Base-by-base conservation (phyloP, 2,888 invertebrate genomes). In the Chalcosyrphus nemorum region DNA sequence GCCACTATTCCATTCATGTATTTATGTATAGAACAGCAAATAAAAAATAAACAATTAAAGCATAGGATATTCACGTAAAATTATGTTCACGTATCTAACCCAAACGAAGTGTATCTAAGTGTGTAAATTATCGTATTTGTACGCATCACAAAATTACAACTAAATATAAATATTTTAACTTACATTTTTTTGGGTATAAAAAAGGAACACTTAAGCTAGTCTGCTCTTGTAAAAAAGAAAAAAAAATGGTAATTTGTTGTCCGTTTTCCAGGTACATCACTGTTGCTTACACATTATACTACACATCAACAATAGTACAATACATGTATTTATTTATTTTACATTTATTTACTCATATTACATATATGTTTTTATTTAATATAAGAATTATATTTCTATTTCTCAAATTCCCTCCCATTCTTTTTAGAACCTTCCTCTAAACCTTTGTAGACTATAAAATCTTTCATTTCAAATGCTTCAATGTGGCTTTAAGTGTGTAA, bases 31-130 rank as follows among this genome's bases (percentile, higher is more conserved):
- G 35, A 32, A 35, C 0, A 56, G 56, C 56, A 56, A 24, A n/a
- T n/a, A n/a, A n/a, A n/a, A 15, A 35, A 5, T n/a, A 35, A 21
- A 6, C 1, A 24, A 56, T n/a, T 2, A 59, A 17, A 6, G 17
- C 24, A 47, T 47, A 59, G 15, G 57, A 15, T 11, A 7, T n/a
- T 21, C 61, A 72, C 52, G 15, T 72, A 54, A 43, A 43, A 11
- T 66, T 43, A 4, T 43, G 19, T 43, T 68, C 72, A 54, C 54
- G 57, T 70, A 57, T 57, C 52, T 27, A 43, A 29, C n/a, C 41
- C 4, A 17, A 54, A 29, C 29, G 43, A 17, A 13, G n/a, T 29
- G 27, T 59, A 59, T 4, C 13, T 50, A 15, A 24, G n/a, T 47
- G 41, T 57, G 21, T 66, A 45, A 45, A 56, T 21, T 7, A n/a